Percentiles rank a stretch among this genome's conserved stretches.
These are phyloP conservation scores for Scotopteryx bipunctaria DNA, from an alignment of 2,888 invertebrate species.

Conservation along the genomic window DNA sequence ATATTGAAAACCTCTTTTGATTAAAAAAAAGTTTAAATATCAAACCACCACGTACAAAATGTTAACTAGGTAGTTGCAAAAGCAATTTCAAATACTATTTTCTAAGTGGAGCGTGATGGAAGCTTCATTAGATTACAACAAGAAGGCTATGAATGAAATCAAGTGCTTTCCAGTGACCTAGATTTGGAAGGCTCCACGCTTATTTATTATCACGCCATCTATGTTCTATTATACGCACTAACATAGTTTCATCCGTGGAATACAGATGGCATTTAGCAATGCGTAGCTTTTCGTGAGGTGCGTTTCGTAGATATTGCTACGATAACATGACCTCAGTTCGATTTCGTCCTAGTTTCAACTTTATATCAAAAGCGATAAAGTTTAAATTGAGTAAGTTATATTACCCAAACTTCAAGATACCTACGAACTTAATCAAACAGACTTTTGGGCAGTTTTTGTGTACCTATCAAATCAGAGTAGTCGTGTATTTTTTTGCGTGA, in stretches of 20 bases:
- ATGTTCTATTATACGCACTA: neutral
- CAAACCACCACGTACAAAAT: too few relatives aligned
- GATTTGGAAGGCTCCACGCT: constrained; percentile 2
- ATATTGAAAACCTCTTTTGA: too few relatives aligned
- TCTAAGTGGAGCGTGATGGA: constrained; percentile 7
- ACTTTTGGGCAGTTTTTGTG: too few relatives aligned
- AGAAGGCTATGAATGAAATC: constrained; percentile 14
- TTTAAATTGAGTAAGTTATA: neutral
- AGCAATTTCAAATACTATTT: constrained; percentile 13
- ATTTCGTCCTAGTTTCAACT: neutral
- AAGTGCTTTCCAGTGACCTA: constrained; percentile 17
- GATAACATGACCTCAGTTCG: constrained; percentile 1
- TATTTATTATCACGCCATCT: constrained; percentile 14
- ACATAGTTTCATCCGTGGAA: neutral
- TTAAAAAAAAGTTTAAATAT: too few relatives aligned
- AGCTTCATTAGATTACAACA: constrained; percentile 14
- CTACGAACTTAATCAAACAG: too few relatives aligned
- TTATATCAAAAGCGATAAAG: neutral
- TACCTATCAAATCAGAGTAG: too few relatives aligned
- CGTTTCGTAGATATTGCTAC: constrained; percentile 7
- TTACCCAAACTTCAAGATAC: too few relatives aligned
- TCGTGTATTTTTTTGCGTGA: too few relatives aligned
- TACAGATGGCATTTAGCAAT: neutral
- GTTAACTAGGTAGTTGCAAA: neutral
- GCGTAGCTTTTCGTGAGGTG: constrained; percentile 10